Conservation (phyloP, 2,113 vertebrate genomes). For the Puffinus mauretanicus region DNA sequence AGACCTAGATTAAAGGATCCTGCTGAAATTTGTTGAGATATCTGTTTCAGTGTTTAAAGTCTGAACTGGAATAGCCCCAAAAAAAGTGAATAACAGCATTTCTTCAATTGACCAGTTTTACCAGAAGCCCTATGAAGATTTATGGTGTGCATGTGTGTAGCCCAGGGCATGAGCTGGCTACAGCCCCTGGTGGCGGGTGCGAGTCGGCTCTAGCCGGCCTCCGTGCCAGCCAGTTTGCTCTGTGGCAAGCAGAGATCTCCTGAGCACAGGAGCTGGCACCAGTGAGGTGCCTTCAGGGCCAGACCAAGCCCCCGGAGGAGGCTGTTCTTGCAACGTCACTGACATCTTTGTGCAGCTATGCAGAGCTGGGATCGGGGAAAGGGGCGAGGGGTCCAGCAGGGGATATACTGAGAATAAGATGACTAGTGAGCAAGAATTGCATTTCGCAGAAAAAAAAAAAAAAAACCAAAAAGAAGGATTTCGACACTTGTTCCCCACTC, state of each 20-base stretch:
- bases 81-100: not conserved
- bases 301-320: not conserved
- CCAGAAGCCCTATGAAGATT: not conserved
- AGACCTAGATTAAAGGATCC: not conserved
- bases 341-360: not conserved
- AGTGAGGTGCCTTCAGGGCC: not conserved
- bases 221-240: not conserved
- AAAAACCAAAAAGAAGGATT: rapidly evolving
- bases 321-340: not conserved
- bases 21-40: not conserved
- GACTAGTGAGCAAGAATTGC: not conserved
- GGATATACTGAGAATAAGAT: not conserved
- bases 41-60: not conserved
- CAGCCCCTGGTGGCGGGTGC: rapidly evolving
- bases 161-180: not conserved
- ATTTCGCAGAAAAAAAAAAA: not conserved
- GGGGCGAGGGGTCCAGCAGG: not conserved
- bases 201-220: not conserved
- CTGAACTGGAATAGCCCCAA: not conserved
- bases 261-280: not conserved
- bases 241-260: not conserved
- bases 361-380: not conserved
- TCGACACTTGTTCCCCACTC: not conserved
- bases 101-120: not conserved
- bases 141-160: rapidly evolving